Conservation (phyloP, 2,113 vertebrate genomes). For the Hippocampus zosterae region DNA sequence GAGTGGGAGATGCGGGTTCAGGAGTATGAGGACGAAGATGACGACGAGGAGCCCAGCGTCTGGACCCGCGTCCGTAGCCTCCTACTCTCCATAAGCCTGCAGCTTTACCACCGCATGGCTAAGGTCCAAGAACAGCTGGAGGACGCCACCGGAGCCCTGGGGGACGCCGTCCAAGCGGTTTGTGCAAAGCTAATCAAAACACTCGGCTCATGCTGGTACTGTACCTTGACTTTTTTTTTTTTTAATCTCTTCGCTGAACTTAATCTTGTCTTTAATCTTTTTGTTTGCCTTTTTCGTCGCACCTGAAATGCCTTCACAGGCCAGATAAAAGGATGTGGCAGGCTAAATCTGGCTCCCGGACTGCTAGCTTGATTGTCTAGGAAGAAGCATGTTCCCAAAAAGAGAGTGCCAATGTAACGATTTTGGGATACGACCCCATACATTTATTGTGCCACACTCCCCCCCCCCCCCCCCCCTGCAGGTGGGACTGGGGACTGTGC, state of each 20-base stretch:
- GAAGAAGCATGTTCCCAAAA: no score
- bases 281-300: no score
- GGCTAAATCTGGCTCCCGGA: no score
- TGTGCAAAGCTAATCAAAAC: neutral
- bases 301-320: no score
- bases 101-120: constrained; percentile 52
- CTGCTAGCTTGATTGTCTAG: no score
- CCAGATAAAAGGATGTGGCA: no score
- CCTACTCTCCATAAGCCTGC: constrained; percentile 59
- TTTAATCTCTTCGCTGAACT: neutral
- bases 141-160: constrained; percentile 15
- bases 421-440: neutral
- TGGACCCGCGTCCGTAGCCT: constrained; percentile 61
- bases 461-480: constrained; percentile 18
- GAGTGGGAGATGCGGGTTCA: constrained; percentile 63
- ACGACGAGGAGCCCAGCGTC: constrained; percentile 48
- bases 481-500: constrained; percentile 48
- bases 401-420: no score
- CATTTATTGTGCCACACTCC: neutral
- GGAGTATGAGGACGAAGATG: constrained; percentile 62
- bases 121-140: constrained; percentile 51
- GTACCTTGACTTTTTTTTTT: neutral
- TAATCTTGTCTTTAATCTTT: no score
- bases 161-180: constrained; percentile 43
- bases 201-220: no score